Evolutionary conservation across 2,888 invertebrate genomes (phyloP).

Genomic region (Caenorhabditis sinica): DNA sequence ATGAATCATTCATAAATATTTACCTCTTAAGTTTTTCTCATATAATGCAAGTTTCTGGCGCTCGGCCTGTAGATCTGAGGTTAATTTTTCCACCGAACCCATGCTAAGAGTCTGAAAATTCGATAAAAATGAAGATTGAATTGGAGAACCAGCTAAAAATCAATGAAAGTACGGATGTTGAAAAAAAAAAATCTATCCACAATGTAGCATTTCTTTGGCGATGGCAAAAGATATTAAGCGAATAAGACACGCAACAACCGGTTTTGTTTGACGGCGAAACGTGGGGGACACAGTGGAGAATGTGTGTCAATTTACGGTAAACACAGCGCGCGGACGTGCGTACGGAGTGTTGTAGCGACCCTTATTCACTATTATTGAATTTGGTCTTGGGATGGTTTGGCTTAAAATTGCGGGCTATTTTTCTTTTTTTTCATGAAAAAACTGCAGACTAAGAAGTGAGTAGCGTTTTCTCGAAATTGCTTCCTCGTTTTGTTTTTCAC

Average conservation of each 20-base stretch:
- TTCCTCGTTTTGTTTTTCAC: too few species aligned
- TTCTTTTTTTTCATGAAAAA: too few species aligned
- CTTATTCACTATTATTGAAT: background rate
- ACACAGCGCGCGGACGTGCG: constrained; percentile 6
- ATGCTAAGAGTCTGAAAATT: constrained; percentile 22
- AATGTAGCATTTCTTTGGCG: constrained; percentile 52
- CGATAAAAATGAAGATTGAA: too few species aligned
- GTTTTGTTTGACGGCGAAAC: constrained; percentile 46
- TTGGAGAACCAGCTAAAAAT: constrained; percentile 1
- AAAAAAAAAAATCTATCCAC: constrained; percentile 15
- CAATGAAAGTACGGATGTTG: constrained; percentile 19
- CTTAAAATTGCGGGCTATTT: too few species aligned
- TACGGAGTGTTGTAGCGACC: constrained; percentile 46
- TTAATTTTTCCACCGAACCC: constrained; percentile 45
- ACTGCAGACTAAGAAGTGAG: too few species aligned
- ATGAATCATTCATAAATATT: background rate
- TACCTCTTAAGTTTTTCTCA: constrained; percentile 63
- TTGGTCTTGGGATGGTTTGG: background rate
- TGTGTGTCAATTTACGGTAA: constrained; percentile 54
- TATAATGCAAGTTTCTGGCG: constrained; percentile 63
- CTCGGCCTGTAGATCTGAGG: constrained; percentile 51
- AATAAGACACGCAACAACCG: constrained; percentile 52
- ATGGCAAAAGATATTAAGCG: constrained; percentile 38
- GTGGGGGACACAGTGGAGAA: constrained; percentile 22
- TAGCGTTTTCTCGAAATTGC: too few species aligned